Evolutionary conservation across 92 coral and sea anemone species (phyloP).

Genomic region (Montipora capitata): DNA sequence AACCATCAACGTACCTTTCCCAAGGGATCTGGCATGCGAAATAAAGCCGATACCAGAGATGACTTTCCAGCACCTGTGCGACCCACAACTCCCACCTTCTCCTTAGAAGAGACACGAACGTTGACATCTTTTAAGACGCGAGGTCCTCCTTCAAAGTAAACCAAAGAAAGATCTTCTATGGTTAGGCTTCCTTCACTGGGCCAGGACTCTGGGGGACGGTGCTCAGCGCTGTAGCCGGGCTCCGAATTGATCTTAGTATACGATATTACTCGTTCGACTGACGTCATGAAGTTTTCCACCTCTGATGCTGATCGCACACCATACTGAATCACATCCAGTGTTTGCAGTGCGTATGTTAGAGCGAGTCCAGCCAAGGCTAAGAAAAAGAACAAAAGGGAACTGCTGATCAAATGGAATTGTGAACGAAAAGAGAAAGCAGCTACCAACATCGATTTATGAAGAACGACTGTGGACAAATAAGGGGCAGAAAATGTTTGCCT

Average conservation of each 20-base stretch:
- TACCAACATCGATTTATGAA: no score
- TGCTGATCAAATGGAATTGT: no score
- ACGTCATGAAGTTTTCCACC: conserved; percentile 32
- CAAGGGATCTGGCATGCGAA: conserved; percentile 34
- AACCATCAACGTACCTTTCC: conserved; percentile 6
- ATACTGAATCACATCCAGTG: neutral
- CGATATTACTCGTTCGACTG: conserved; percentile 20
- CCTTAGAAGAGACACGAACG: conserved; percentile 27
- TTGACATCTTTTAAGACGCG: neutral
- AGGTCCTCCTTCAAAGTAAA: conserved; percentile 8
- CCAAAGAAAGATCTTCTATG: conserved; percentile 5
- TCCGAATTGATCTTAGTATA: conserved; percentile 19
- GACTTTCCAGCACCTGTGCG: conserved; percentile 58
- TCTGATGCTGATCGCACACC: conserved; percentile 16
- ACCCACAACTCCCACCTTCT: conserved; percentile 34
- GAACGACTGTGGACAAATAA: no score
- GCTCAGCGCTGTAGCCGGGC: conserved; percentile 23
- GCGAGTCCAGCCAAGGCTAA: conserved; percentile 59
- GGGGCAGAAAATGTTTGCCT: no score
- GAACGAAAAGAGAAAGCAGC: no score
- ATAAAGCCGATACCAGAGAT: conserved; percentile 35
- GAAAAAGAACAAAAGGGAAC: neutral
- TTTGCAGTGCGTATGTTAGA: conserved; percentile 36
- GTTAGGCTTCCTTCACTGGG: conserved; percentile 11
- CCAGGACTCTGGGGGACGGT: conserved; percentile 32